Base-by-base conservation (phyloP, 2,797 vertebrate genomes). In the Helarctos malayanus region DNA sequence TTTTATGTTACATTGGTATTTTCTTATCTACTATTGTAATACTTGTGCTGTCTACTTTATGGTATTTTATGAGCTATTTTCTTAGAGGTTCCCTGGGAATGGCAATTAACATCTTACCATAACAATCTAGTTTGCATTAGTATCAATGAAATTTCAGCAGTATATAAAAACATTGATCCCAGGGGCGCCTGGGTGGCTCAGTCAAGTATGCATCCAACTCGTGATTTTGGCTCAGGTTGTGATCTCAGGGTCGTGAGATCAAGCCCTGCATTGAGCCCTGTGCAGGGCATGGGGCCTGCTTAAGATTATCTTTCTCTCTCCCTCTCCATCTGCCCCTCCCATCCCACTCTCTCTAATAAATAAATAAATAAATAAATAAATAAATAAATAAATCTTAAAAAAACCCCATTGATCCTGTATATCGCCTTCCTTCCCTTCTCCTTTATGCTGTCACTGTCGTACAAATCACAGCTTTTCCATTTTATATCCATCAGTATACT, bases 111-210 rank as follows among this genome's bases (percentile, higher is more conserved):
- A 89, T 45, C 73, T 80, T 91, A 78, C 11, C 3, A 2, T 81
- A 88, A 38, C 54, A 88, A 52, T 63, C 35, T 96, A 75, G 29
- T 96, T 95, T 27, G 76, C 47, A 88, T 93, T 91, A 87, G 65
- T 88, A 88, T 5, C 93, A 90, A 73, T 12, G 59, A 45, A 79
- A 84, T 88, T 80, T 69, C 35, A 69, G 23, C 38, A 69, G 68
- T 38, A 38, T n/a, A 23, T 38, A 69, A 38, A 69, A 69, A 38
- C 35, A 69, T 38, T 38, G 68, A 38, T 69, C 68, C 68, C 19
- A 19, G 65, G n/a, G n/a, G 65, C 2, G 16, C n/a, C 16, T 68
- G 65, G n/a, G 65, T 68, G 32, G 63, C n/a, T 68, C 32, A 68
- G 63, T 68, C 8, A 9, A 16, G 32, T 35, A 35, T 19, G 63